phyloP scores from a whole-genome alignment of 1,140 invertebrate genomes.

The Drosophila parvula region DNA sequence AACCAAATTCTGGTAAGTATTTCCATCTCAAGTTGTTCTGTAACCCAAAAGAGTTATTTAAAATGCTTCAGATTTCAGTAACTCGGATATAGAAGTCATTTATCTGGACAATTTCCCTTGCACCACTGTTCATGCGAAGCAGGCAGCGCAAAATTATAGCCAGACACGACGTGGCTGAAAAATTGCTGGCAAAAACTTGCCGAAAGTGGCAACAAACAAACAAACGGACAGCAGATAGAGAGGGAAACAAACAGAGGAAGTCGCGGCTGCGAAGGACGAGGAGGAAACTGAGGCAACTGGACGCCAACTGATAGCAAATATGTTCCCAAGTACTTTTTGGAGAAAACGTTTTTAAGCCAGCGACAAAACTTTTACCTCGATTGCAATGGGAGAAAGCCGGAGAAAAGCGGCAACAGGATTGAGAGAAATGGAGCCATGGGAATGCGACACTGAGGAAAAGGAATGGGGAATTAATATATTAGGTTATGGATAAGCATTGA shows the following conservation, averaged over 20 bases:
- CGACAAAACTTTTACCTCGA: slow-evolving; percentile 77
- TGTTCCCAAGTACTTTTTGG: slow-evolving; percentile 78
- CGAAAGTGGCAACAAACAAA: slow-evolving; percentile 67
- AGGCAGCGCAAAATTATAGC: slow-evolving; percentile 62
- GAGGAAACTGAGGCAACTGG: slow-evolving; percentile 60
- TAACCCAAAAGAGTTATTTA: no score
- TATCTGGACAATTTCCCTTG: not conserved
- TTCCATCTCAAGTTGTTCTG: no score
- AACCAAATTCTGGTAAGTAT: not conserved
- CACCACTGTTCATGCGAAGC: slow-evolving; percentile 13
- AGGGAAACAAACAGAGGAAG: slow-evolving; percentile 19
- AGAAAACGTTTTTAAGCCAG: slow-evolving; percentile 78
- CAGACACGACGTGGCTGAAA: slow-evolving; percentile 71
- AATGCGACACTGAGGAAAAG: slow-evolving; percentile 19
- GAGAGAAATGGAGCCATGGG: slow-evolving; percentile 16
- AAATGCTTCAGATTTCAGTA: not conserved
- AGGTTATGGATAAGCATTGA: not conserved
- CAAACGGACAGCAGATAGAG: slow-evolving; percentile 46
- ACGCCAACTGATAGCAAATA: slow-evolving; percentile 82
- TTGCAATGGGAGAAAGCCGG: slow-evolving; percentile 29
- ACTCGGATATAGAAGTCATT: not conserved
- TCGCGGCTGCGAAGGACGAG: not conserved
- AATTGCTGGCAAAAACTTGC: slow-evolving; percentile 65
- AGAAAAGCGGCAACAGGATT: slow-evolving; percentile 20
- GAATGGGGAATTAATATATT: no score